Conservation (phyloP, 2,797 vertebrate genomes). For the Sciaenops ocellatus region DNA sequence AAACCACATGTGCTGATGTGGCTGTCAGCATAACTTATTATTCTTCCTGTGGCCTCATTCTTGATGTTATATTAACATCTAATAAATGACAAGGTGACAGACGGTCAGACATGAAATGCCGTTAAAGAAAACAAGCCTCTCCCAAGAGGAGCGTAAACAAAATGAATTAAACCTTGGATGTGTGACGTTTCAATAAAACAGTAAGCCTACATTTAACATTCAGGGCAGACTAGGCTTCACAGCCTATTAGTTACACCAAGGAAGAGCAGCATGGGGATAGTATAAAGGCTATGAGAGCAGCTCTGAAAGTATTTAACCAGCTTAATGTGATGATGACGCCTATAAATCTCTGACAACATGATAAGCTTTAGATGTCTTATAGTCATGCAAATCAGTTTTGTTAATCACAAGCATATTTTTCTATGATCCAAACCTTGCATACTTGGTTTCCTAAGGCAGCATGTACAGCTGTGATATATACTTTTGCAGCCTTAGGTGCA, state of each 20-base stretch:
- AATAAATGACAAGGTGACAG: conserved; percentile 66
- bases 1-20: conserved; percentile 54
- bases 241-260: conserved; percentile 46
- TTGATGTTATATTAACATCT: conserved; percentile 60
- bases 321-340: conserved; percentile 38
- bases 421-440: not conserved
- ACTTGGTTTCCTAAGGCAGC: not conserved
- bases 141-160: conserved; percentile 38
- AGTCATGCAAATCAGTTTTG: conserved; percentile 20
- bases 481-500: not conserved
- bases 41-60: conserved; percentile 27
- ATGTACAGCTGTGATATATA: not conserved
- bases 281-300: conserved; percentile 27
- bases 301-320: conserved; percentile 26
- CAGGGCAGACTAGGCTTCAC: conserved; percentile 32
- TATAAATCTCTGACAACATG: conserved; percentile 25
- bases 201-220: conserved; percentile 25
- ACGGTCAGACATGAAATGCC: conserved; percentile 46
- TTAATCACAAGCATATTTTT: conserved; percentile 23
- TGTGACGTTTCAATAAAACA: conserved; percentile 47
- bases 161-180: conserved; percentile 42
- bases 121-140: conserved; percentile 41
- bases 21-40: conserved; percentile 30
- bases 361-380: conserved; percentile 25
- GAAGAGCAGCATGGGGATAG: conserved; percentile 8